These are phyloP conservation scores for Theretra japonica DNA, from an alignment of 2,888 invertebrate genomes.

Conservation along the genomic window DNA sequence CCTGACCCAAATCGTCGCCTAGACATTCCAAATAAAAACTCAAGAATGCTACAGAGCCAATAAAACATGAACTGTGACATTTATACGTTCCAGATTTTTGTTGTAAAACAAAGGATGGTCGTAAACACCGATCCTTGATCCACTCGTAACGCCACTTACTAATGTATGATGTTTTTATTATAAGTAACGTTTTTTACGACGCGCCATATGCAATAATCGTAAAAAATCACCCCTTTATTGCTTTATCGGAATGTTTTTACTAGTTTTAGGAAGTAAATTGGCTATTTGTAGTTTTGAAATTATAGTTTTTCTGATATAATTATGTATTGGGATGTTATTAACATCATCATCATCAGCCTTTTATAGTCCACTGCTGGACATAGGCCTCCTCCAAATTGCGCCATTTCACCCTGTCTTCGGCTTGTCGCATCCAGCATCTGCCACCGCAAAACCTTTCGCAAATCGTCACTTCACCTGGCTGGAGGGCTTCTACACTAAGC, in stretches of 20 bases:
- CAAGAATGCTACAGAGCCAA: conserved; percentile 1
- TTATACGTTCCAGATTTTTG: conserved; percentile 13
- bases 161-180: conserved; percentile 51
- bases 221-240: conserved; percentile 25
- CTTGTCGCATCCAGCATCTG: too few relatives aligned
- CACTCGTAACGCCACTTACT: conserved; percentile 28
- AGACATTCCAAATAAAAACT: conserved; percentile 3
- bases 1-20: neutral
- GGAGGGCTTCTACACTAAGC: too few relatives aligned
- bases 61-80: conserved; percentile 21
- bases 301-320: neutral
- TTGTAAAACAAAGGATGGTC: conserved; percentile 24
- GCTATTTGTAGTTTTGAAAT: neutral
- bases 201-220: conserved; percentile 27
- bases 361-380: too few relatives aligned
- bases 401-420: too few relatives aligned
- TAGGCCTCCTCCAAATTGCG: too few relatives aligned
- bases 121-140: conserved; percentile 28
- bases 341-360: too few relatives aligned
- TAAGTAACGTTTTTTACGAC: conserved; percentile 41
- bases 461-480: too few relatives aligned
- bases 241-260: conserved; percentile 17
- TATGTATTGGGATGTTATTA: neutral
- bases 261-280: conserved; percentile 6
- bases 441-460: too few relatives aligned